Conservation (phyloP, 2,797 vertebrate genomes). For the Lagorchestes hirsutus region DNA sequence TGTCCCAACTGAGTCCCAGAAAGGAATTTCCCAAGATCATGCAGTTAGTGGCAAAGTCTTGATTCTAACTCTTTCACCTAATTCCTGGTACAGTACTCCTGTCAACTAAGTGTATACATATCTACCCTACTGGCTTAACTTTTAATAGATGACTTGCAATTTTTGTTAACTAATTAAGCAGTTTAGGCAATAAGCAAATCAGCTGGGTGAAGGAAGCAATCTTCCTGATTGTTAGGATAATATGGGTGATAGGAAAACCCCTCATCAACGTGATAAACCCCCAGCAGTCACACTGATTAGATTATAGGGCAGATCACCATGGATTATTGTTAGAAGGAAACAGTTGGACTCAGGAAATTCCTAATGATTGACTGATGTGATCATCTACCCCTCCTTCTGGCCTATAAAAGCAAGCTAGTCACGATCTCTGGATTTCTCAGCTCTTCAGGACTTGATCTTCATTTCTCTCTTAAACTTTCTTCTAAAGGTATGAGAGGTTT, state of each 20-base stretch:
- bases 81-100: background rate
- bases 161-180: background rate
- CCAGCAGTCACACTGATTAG: background rate
- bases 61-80: background rate
- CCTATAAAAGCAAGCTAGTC: too few relatives aligned
- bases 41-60: background rate
- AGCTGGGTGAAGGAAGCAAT: background rate
- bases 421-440: background rate
- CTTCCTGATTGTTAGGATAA: background rate
- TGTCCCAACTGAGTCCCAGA: background rate
- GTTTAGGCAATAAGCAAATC: background rate
- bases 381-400: too few relatives aligned
- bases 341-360: too few relatives aligned
- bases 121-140: background rate
- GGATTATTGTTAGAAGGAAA: too few relatives aligned
- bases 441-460: background rate
- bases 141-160: background rate
- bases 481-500: background rate
- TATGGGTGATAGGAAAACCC: background rate
- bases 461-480: too few relatives aligned
- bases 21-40: background rate
- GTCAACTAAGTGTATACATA: background rate
- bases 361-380: too few relatives aligned
- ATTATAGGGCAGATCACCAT: background rate
- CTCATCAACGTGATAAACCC: background rate